Evolutionary conservation across 2,888 invertebrate genomes (phyloP).

Genomic region (Scaptomyza cyrtandrae): DNA sequence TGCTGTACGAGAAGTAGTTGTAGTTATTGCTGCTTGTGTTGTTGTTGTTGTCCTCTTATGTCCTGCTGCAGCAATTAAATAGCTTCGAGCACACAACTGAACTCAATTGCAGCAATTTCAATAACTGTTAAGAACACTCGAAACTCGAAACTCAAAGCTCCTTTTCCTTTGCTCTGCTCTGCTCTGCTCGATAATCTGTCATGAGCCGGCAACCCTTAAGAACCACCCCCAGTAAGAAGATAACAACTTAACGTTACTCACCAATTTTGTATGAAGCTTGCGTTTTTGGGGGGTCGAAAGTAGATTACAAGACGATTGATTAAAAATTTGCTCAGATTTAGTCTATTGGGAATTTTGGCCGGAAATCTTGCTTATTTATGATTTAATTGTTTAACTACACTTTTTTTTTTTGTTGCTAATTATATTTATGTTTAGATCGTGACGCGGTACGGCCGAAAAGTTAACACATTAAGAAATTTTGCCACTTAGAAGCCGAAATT

Average conservation of each 20-base stretch:
- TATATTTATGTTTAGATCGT: conserved; percentile 53
- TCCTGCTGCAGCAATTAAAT: conserved; percentile 69
- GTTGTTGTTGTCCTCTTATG: conserved; percentile 16
- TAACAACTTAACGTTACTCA: conserved; percentile 17
- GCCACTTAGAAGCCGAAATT: conserved; percentile 73
- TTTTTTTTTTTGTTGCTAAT: conserved; percentile 3
- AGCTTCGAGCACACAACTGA: conserved; percentile 66
- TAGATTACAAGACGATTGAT: conserved; percentile 25
- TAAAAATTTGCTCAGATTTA: conserved; percentile 39
- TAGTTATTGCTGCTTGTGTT: conserved; percentile 7
- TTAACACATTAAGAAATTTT: conserved; percentile 72
- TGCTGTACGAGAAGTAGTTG: conserved; percentile 5
- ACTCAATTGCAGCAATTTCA: conserved; percentile 77
- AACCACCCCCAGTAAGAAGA: not conserved
- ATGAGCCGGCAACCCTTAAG: conserved; percentile 22
- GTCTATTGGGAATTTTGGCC: conserved; percentile 43
- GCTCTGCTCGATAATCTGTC: conserved; percentile 57
- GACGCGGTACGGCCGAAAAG: conserved; percentile 71
- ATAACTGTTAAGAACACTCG: conserved; percentile 69
- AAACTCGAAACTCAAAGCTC: conserved; percentile 29
- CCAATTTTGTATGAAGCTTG: conserved; percentile 49
- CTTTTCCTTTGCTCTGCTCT: too few relatives aligned
- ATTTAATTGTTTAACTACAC: conserved; percentile 1
- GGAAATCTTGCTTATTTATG: conserved; percentile 21
- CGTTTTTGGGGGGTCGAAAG: conserved; percentile 35